Base-by-base conservation (phyloP, 2,113 vertebrate genomes). In the Tragelaphus strepsiceros region DNA sequence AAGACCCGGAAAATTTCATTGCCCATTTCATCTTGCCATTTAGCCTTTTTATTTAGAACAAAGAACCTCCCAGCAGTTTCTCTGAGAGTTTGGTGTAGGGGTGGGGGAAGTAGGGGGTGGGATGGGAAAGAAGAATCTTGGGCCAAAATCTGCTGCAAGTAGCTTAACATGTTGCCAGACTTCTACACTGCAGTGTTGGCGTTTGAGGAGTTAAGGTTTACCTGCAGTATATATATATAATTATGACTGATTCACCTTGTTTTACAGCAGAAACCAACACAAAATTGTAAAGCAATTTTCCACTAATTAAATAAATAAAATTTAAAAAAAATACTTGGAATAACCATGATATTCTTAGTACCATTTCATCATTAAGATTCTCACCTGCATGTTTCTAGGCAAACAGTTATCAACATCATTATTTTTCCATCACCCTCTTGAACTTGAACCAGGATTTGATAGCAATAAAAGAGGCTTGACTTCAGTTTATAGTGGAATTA, bases 1-100 rank as follows among this genome's bases (percentile, higher is more conserved):
- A 56, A 43, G 59, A 92, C 30, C 56, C n/a, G 15, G 71, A 78
- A 94, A 95, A 93, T 51, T 90, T 89, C 53, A 96, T 61, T 94
- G 88, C 46, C 51, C 82, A 77, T 95, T 93, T 93, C 35, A n/a
- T 90, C 35, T 95, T 28, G 16, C 43, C 64, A 91, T 92, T 96
- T 46, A 81, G 61, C 1, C 32, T 82, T 85, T 95, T 95, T 74
- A 62, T 97, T 78, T 64, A 93, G 86, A 56, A 91, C 43, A 96
- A 88, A 95, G 74, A 91, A 81, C 7, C n/a, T 51, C 74, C 67
- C 32, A 11, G 78, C 19, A 59, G 94, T 54, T 80, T 86, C 32
- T 91, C 21, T 96, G 80, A 90, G 89, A 74, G 30, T 71, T 59
- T 85, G 84, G 74, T 90, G 14, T 64, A 5, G 11, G 21, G 1